Evolutionary conservation across 2,113 vertebrate species (phyloP).

Genomic region (Rhabdomys dilectus): DNA sequence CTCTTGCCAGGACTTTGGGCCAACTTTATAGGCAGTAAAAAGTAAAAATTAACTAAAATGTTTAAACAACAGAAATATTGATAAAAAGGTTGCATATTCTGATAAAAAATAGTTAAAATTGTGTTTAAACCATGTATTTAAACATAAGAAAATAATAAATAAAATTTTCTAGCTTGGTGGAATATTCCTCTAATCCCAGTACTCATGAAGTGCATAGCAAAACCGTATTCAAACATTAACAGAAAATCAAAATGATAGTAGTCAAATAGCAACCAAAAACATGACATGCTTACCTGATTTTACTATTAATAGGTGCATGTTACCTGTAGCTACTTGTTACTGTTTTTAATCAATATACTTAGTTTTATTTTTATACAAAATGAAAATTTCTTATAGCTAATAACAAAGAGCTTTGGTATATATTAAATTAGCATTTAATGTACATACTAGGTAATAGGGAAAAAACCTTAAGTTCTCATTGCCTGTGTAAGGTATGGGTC

Average conservation of each 20-base stretch:
- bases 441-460: neutral
- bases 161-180: neutral
- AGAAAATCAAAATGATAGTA: neutral
- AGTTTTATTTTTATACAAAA: constrained; percentile 13
- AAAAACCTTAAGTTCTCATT: neutral
- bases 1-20: neutral
- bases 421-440: neutral
- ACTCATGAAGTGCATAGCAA: neutral
- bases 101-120: neutral
- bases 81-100: neutral
- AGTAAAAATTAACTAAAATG: neutral
- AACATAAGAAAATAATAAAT: neutral
- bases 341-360: neutral
- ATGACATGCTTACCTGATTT: neutral
- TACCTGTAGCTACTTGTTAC: neutral
- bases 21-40: neutral
- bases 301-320: neutral
- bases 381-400: neutral
- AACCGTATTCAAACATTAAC: neutral
- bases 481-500: neutral
- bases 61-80: constrained; percentile 6
- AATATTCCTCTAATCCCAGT: neutral
- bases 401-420: neutral
- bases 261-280: neutral
- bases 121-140: neutral